Conservation (phyloP, 2,888 invertebrate genomes). For the Rhamnusium bicolor region DNA sequence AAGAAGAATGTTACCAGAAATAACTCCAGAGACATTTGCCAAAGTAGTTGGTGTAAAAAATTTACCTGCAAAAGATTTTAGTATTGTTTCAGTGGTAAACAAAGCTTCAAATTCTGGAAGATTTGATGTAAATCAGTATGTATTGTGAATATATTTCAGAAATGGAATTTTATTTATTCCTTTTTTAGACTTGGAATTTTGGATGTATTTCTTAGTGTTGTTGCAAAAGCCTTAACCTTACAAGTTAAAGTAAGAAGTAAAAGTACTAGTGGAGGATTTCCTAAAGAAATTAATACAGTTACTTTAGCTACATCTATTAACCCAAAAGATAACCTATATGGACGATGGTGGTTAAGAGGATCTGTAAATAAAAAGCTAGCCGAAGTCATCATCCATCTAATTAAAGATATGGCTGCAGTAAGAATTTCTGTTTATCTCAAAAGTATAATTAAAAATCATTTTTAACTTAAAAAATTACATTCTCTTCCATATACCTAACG, state of each 20-base stretch:
- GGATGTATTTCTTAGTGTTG: slow-evolving; percentile 91
- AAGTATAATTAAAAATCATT: not conserved
- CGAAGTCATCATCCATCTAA: slow-evolving; percentile 87
- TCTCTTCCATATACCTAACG: too few species aligned
- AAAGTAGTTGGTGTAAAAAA: slow-evolving; percentile 82
- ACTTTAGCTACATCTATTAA: slow-evolving; percentile 76
- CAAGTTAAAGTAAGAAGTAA: slow-evolving; percentile 88
- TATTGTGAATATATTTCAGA: slow-evolving; percentile 3
- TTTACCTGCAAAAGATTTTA: slow-evolving; percentile 84
- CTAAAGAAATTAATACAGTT: slow-evolving; percentile 74
- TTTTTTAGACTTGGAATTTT: slow-evolving; percentile 81
- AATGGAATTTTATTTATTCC: not conserved
- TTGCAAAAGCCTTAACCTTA: slow-evolving; percentile 91
- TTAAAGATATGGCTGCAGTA: slow-evolving; percentile 95
- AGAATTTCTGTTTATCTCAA: slow-evolving; percentile 61
- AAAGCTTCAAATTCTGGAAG: slow-evolving; percentile 70
- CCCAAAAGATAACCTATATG: slow-evolving; percentile 74
- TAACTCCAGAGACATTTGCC: slow-evolving; percentile 88
- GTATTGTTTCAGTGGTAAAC: slow-evolving; percentile 78
- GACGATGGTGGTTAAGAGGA: slow-evolving; percentile 90
- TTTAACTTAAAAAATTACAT: too few species aligned
- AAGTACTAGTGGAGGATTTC: slow-evolving; percentile 70
- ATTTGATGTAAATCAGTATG: slow-evolving; percentile 72
- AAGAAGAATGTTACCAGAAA: slow-evolving; percentile 90
- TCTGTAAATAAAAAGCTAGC: slow-evolving; percentile 88